phyloP scores from a whole-genome alignment of 2,888 invertebrate species.

The Mesochorus sp. region DNA sequence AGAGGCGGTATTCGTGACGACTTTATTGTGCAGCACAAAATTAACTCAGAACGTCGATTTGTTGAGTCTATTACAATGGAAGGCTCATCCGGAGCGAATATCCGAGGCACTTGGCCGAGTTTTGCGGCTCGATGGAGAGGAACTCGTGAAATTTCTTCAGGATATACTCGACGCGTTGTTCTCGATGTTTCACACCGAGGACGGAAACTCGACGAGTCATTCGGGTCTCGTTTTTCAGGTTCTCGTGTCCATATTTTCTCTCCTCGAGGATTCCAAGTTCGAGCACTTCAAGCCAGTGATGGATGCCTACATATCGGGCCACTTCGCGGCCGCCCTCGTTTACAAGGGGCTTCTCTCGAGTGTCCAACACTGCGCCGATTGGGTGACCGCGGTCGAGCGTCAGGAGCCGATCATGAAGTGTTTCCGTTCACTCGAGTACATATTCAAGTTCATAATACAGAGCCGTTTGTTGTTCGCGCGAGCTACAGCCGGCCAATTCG shows the following conservation, averaged over 20 bases:
- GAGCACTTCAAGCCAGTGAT: conserved; percentile 97
- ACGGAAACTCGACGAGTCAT: conserved; percentile 94
- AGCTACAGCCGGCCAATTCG: conserved; percentile 94
- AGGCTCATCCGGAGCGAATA: conserved; percentile 93
- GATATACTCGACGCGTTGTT: conserved; percentile 97
- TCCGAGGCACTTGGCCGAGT: conserved; percentile 93
- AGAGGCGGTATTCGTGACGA: conserved; percentile 91
- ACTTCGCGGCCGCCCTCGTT: conserved; percentile 96
- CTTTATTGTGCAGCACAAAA: conserved; percentile 97
- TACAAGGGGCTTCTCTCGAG: conserved; percentile 95
- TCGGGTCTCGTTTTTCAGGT: conserved; percentile 96
- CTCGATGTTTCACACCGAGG: conserved; percentile 96
- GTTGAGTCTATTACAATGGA: conserved; percentile 95
- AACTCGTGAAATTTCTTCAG: conserved; percentile 96
- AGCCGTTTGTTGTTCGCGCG: conserved; percentile 92
- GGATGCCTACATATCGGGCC: conserved; percentile 96
- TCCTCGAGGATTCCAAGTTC: conserved; percentile 94
- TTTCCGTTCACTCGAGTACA: conserved; percentile 94
- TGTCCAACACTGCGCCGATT: conserved; percentile 94
- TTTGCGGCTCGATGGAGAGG: conserved; percentile 91
- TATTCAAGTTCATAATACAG: conserved; percentile 96
- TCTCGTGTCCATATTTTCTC: conserved; percentile 94
- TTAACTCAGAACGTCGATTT: conserved; percentile 97
- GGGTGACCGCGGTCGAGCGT: conserved; percentile 92
- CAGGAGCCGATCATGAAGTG: conserved; percentile 96